phyloP scores from a whole-genome alignment of 2,113 vertebrate species.

The Hemiprocne comata region DNA sequence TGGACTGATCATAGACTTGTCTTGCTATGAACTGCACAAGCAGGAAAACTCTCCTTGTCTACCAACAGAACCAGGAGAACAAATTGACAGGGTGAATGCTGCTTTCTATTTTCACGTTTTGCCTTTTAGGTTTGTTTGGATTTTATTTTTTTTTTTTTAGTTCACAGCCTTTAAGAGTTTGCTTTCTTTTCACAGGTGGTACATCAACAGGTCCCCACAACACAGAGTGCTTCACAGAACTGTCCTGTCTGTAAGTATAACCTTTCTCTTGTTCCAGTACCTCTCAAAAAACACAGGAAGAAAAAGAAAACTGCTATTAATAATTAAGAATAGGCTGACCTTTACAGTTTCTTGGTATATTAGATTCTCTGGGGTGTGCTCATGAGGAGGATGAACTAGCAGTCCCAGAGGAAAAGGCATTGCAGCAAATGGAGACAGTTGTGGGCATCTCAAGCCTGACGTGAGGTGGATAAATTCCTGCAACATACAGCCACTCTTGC shows the following conservation, averaged over 20 bases:
- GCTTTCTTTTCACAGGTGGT: background rate
- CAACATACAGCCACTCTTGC: background rate
- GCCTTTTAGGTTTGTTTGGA: background rate
- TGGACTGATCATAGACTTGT: background rate
- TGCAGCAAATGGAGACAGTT: background rate
- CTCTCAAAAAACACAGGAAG: background rate
- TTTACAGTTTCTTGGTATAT: constrained; percentile 26
- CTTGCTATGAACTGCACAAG: background rate
- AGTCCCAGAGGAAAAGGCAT: background rate
- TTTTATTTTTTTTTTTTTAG: background rate
- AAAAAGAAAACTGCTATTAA: background rate
- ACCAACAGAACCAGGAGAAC: background rate
- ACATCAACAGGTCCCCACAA: background rate
- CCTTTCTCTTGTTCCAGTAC: background rate
- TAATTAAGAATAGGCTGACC: constrained; percentile 4
- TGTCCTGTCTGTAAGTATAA: background rate
- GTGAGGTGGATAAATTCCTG: constrained; percentile 25
- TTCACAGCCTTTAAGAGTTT: background rate
- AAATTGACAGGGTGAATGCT: background rate
- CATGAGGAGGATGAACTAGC: background rate
- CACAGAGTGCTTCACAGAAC: background rate
- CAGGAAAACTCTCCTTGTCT: background rate
- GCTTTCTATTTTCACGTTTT: background rate
- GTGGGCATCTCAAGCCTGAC: background rate
- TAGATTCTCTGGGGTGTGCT: constrained; percentile 18